phyloP scores from a whole-genome alignment of 92 coral and sea anemone genomes.

The Isaurus tuberculatus region DNA sequence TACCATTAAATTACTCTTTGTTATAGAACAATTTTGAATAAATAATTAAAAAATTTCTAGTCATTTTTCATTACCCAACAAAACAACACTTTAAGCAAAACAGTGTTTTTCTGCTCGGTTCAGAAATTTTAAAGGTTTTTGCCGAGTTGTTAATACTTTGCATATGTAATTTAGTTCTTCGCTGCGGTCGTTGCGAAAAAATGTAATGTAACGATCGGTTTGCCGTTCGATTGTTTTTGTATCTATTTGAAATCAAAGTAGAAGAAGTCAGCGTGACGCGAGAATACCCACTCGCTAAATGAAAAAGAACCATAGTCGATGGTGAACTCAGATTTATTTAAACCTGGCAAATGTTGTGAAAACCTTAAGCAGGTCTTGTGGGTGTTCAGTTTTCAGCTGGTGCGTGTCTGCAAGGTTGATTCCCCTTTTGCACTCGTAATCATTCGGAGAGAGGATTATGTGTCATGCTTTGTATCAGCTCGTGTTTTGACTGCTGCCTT shows the following conservation, averaged over 20 bases:
- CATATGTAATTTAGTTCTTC: neutral
- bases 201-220: neutral
- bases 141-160: neutral
- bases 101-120: neutral
- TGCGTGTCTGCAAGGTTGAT: slow-evolving; percentile 40
- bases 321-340: neutral
- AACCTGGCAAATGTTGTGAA: neutral
- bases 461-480: slow-evolving; percentile 48
- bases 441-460: slow-evolving; percentile 27
- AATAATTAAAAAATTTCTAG: neutral
- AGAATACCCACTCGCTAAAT: neutral
- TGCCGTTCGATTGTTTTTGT: neutral
- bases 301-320: neutral
- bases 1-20: no score
- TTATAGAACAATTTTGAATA: neutral
- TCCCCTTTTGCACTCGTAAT: slow-evolving; percentile 3
- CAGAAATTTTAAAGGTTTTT: neutral
- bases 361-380: slow-evolving; percentile 17
- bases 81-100: neutral
- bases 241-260: neutral
- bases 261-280: slow-evolving; percentile 39
- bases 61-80: neutral
- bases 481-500: slow-evolving; percentile 41
- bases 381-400: slow-evolving; percentile 36
- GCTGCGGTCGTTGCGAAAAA: neutral